A percentile compares a stretch with the other conserved stretches of the same genome.
phyloP scores from a whole-genome alignment of 2,888 invertebrate genomes.

The Folsomia candida region DNA sequence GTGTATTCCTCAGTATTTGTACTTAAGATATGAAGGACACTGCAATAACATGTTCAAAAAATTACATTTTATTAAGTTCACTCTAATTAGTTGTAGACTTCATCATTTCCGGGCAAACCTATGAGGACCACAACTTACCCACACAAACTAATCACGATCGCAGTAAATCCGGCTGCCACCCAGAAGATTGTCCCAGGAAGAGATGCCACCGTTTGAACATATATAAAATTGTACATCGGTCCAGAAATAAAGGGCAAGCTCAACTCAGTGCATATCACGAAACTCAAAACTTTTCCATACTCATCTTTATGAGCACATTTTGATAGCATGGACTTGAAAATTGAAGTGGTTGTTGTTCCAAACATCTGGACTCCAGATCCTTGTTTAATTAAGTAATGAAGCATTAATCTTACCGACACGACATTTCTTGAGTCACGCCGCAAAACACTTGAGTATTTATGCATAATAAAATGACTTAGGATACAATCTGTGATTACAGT shows the following conservation, averaged over 20 bases:
- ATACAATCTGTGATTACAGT: too few relatives aligned
- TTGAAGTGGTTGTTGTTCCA: slow-evolving; percentile 60
- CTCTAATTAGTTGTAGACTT: too few relatives aligned
- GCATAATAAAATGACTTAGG: too few relatives aligned
- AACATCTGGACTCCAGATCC: slow-evolving; percentile 58
- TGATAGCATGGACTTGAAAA: slow-evolving; percentile 62
- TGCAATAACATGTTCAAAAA: too few relatives aligned
- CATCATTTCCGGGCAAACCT: too few relatives aligned
- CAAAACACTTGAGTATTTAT: too few relatives aligned
- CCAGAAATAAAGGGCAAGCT: slow-evolving; percentile 63
- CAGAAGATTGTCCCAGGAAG: slow-evolving; percentile 64
- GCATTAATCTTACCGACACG: too few relatives aligned
- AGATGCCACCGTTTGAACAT: slow-evolving; percentile 59
- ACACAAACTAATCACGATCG: slow-evolving; percentile 43
- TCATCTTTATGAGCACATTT: slow-evolving; percentile 63
- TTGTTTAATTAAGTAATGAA: slow-evolving; percentile 6
- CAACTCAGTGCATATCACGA: slow-evolving; percentile 61
- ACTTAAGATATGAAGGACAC: neutral
- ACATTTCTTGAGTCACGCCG: neutral
- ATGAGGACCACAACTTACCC: too few relatives aligned
- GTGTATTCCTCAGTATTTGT: neutral
- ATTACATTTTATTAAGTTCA: too few relatives aligned
- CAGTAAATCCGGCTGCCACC: slow-evolving; percentile 58
- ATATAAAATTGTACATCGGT: slow-evolving; percentile 65
- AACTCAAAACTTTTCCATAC: slow-evolving; percentile 55